Evolutionary conservation across 2,888 invertebrate species (phyloP).

Genomic region (Augochlorella aurata): DNA sequence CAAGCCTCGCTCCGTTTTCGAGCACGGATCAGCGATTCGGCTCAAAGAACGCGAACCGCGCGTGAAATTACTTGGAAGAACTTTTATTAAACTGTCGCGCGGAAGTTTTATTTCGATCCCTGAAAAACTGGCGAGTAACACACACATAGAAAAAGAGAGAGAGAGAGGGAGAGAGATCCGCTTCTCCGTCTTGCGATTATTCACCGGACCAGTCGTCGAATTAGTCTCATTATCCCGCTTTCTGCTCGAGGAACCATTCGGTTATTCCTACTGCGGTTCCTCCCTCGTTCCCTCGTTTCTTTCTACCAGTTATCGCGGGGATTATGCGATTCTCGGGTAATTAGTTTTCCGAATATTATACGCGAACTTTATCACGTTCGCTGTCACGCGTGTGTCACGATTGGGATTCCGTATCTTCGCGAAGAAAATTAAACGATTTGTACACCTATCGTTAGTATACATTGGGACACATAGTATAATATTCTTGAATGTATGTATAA

Average conservation of each 20-base stretch:
- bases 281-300: neutral
- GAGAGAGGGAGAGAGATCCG: neutral
- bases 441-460: no score
- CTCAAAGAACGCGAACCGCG: neutral
- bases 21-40: constrained; percentile 6
- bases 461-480: no score
- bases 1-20: neutral
- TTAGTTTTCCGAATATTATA: no score
- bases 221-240: neutral
- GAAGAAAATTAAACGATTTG: no score
- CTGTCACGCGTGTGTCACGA: no score
- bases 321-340: neutral
- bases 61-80: constrained; percentile 9
- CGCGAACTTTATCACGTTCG: no score
- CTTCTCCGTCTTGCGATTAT: neutral
- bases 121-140: neutral
- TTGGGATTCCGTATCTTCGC: no score
- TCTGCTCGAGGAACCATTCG: no score
- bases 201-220: neutral
- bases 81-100: constrained; percentile 11
- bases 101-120: constrained; percentile 1
- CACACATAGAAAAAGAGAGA: neutral
- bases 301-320: neutral
- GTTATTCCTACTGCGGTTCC: neutral
- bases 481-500: no score